Base-by-base conservation (phyloP, 2,888 invertebrate species). In the Cosmia pyralina region DNA sequence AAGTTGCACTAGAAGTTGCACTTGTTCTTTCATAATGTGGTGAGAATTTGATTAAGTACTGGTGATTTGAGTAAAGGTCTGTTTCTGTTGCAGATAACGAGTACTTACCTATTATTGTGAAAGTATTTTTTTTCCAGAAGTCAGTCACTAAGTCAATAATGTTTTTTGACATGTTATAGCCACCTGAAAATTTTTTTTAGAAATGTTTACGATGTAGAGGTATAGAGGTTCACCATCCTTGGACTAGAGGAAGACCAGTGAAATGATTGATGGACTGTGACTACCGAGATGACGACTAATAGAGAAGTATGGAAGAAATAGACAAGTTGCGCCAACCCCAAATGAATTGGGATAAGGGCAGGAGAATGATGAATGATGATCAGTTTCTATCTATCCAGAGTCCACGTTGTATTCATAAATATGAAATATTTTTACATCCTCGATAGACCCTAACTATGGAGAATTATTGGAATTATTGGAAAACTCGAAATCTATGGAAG, bases 401-500 rank as follows among this genome's bases (percentile, higher is more conserved):
- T 28, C 58, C 22, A 59, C 53, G 6, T 34, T 58, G 62, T 73
- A 50, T 67, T 58, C 34, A 73, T 79, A 58, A 73, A 77, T 63
- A 53, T 73, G 41, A 67, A 79, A 67, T 58, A 62, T 62, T 53
- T 73, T 50, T 75, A 73, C 57, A 58, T 63, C 73, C 57, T 58
- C 60, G 6, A 67, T 63, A 67, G 41, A 67, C 62, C 57, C 62
- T 70, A 75, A 80, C 70, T 75, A 79, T 75, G 52, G 70, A 65
- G 48, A 75, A 70, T 80, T 79, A 79, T 79, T 79, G 62, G 62
- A 75, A 70, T 80, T 79, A 79, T 79, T 79, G 62, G 62, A n/a
- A n/a, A n/a, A n/a, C 48, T 79, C 53, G 70, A 80, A 80, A 70
- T 34, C 53, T 75, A 70, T 79, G 62, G 57, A 58, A 62, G 48